Evolutionary conservation across 2,888 invertebrate genomes (phyloP).

Genomic region (Biston stratarius): DNA sequence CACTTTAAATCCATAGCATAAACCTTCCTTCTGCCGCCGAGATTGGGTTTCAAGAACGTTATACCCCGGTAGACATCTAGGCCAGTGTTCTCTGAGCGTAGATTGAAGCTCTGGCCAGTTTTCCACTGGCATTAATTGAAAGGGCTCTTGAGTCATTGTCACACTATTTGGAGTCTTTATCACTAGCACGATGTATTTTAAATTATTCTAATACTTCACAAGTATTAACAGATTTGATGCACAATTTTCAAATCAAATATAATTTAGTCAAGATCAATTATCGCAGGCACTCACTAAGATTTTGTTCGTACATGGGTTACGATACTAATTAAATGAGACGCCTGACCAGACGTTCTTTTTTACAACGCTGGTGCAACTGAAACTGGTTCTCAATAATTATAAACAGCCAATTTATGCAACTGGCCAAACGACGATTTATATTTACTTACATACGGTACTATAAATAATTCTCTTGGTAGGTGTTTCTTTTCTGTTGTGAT

Average conservation of each 20-base stretch:
- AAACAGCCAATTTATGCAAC: background rate
- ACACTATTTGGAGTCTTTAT: constrained; percentile 25
- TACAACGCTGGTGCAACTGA: background rate
- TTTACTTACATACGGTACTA: background rate
- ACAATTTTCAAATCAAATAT: background rate
- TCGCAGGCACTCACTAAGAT: too few relatives aligned
- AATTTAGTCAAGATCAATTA: too few relatives aligned
- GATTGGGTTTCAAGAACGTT: constrained; percentile 68
- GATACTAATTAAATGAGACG: background rate
- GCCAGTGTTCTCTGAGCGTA: constrained; percentile 56
- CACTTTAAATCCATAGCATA: constrained; percentile 63
- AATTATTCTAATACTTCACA: background rate
- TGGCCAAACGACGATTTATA: background rate
- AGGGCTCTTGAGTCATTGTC: constrained; percentile 41
- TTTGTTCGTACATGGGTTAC: too few relatives aligned
- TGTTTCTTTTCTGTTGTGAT: background rate
- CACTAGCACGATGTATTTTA: background rate
- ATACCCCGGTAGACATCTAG: constrained; percentile 64
- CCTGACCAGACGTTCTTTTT: background rate
- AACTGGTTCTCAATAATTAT: background rate
- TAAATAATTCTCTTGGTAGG: background rate
- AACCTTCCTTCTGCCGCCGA: constrained; percentile 57
- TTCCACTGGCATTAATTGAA: constrained; percentile 50
- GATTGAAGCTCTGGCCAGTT: constrained; percentile 57
- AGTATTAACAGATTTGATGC: background rate